Base-by-base conservation (phyloP, 1,140 invertebrate species). In the Sarcophaga bullata region DNA sequence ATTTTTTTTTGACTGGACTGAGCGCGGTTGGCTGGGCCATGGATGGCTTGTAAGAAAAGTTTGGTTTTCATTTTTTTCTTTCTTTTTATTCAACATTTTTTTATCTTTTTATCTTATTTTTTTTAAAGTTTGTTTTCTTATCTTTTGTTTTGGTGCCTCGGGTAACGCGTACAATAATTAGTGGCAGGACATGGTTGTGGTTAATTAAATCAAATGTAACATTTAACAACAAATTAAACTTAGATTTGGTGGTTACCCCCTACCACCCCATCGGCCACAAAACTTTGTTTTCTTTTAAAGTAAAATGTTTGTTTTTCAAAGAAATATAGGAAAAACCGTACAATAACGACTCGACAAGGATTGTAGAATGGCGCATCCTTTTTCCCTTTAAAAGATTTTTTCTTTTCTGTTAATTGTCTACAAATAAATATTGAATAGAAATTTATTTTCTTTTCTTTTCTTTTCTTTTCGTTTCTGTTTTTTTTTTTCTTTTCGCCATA, bases 161-260 rank as follows among this genome's bases (percentile, higher is more conserved):
- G 17, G 62, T 25, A 9, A 25, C 13, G 54, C 25, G 4, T 37
- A 37, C 25, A 37, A 37, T 37, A 37, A 37, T 37, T 37, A n/a
- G 25, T 37, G 25, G 25, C 25, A 37, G 25, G n/a, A 6, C 19
- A 68, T 68, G n/a, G 17, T 68, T 68, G 62, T 68, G 62, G 62
- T 68, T 68, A 68, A 68, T 68, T 68, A 68, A 68, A n/a, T 68
- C 17, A 68, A 17, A 68, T 68, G n/a, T 68, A 19, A 15, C 62
- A 68, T 68, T 68, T 68, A 68, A 68, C n/a, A 19, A 68, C 62
- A 68, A 68, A 68, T 68, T 68, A 68, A 68, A 68, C n/a, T 68
- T 68, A 68, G 19, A 25, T 68, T 10, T 58, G 54, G 10, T 6
- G 52, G 11, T 15, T n/a, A n/a, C n/a, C n/a, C n/a, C n/a, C n/a